Conservation (phyloP, 2,888 invertebrate genomes). For the Brenthis ino region DNA sequence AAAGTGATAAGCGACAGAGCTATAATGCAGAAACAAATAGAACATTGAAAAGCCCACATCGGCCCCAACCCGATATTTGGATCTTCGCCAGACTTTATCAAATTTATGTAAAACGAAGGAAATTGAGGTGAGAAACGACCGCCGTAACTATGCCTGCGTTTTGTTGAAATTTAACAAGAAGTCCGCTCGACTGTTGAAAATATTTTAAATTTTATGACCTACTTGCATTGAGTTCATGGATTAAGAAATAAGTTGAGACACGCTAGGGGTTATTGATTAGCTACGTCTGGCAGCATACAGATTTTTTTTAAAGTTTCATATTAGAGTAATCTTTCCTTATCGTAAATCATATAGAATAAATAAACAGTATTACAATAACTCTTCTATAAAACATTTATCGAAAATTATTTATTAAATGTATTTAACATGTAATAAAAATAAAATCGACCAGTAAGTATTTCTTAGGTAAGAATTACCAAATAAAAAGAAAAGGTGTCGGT, state of each 20-base stretch:
- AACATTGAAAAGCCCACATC: slow-evolving; percentile 44
- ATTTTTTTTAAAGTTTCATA: slow-evolving; percentile 26
- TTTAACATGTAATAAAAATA: too few species aligned
- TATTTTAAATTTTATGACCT: slow-evolving; percentile 40
- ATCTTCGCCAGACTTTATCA: slow-evolving; percentile 67
- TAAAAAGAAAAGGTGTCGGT: too few species aligned
- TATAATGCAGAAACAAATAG: slow-evolving; percentile 48
- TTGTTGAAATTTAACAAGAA: slow-evolving; percentile 37
- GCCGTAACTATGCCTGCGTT: slow-evolving; percentile 47
- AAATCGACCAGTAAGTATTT: too few species aligned
- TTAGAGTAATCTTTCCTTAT: slow-evolving; percentile 27
- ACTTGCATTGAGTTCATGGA: slow-evolving; percentile 35
- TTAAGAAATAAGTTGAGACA: slow-evolving; percentile 39
- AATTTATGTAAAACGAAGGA: slow-evolving; percentile 70
- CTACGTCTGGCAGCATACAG: slow-evolving; percentile 30
- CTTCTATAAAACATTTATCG: too few species aligned
- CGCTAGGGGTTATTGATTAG: slow-evolving; percentile 39
- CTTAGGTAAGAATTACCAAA: too few species aligned
- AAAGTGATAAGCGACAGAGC: slow-evolving; percentile 43
- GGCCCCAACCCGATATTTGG: slow-evolving; percentile 55
- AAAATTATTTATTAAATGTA: too few species aligned
- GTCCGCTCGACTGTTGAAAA: slow-evolving; percentile 35
- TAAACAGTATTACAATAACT: too few species aligned
- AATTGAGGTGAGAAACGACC: slow-evolving; percentile 66
- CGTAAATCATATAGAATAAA: background rate